Conservation (phyloP, 2,113 vertebrate species). For the Charina bottae region DNA sequence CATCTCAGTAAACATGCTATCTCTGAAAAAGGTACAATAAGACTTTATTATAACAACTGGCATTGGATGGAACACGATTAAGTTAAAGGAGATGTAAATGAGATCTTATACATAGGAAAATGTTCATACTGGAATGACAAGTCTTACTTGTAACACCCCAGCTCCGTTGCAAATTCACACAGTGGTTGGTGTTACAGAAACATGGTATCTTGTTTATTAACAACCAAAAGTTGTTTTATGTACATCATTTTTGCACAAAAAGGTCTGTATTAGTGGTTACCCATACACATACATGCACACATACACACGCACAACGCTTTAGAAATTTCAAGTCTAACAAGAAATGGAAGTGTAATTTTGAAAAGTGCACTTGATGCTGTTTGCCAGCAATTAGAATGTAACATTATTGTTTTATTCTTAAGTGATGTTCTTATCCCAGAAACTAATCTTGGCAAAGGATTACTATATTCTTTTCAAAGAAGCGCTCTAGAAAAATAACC, state of each 20-base stretch:
- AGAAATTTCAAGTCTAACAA: constrained; percentile 78
- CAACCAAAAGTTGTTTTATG: constrained; percentile 61
- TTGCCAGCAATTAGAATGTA: constrained; percentile 74
- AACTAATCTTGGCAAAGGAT: constrained; percentile 35
- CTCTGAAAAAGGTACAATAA: background rate
- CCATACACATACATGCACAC: background rate
- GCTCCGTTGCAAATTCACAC: background rate
- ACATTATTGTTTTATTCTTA: constrained; percentile 57
- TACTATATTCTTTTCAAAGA: constrained; percentile 37
- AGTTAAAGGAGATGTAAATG: constrained; percentile 49
- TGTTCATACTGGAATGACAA: constrained; percentile 12
- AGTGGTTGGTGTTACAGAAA: constrained; percentile 30
- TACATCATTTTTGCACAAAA: constrained; percentile 65
- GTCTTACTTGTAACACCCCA: constrained; percentile 24
- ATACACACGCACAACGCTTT: constrained; percentile 61
- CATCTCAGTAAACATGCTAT: background rate
- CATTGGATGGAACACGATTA: constrained; percentile 59
- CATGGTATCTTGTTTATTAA: constrained; percentile 58
- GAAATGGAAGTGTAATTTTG: constrained; percentile 75
- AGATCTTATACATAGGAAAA: constrained; percentile 53
- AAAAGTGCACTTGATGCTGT: constrained; percentile 85
- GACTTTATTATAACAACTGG: constrained; percentile 31
- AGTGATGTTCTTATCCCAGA: constrained; percentile 56
- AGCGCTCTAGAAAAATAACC: constrained; percentile 37
- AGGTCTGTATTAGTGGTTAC: constrained; percentile 74